Conservation (phyloP, 2,888 invertebrate species). For the Caenorhabditis sinica region DNA sequence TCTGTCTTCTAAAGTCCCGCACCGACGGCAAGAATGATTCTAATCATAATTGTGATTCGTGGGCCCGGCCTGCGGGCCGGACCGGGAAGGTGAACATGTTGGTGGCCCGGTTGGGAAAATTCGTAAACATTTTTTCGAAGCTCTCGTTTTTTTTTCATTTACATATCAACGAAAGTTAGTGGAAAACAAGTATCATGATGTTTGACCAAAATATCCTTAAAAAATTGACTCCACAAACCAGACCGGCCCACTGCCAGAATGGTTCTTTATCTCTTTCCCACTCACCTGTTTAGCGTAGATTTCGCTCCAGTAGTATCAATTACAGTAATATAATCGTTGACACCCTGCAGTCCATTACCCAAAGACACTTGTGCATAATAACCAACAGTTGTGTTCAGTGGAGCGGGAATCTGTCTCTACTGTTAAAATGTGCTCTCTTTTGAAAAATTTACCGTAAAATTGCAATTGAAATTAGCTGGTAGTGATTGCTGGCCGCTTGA, state of each 20-base stretch:
- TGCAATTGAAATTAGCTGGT: neutral
- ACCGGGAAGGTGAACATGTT: too few relatives aligned
- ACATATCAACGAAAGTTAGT: too few relatives aligned
- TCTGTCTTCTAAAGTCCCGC: too few relatives aligned
- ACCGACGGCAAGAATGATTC: too few relatives aligned
- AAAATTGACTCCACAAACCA: too few relatives aligned
- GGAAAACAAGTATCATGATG: too few relatives aligned
- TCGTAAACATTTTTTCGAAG: too few relatives aligned
- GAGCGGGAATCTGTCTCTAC: neutral
- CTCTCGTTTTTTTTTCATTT: too few relatives aligned
- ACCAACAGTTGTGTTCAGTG: neutral
- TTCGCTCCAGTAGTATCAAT: neutral
- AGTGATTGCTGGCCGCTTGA: neutral
- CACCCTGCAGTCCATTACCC: neutral
- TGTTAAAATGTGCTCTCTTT: neutral
- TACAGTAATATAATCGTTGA: neutral
- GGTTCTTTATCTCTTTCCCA: neutral
- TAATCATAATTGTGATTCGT: neutral
- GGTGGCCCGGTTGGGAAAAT: too few relatives aligned
- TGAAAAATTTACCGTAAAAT: neutral
- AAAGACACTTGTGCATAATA: neutral
- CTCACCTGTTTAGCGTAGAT: neutral
- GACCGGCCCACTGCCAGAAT: too few relatives aligned
- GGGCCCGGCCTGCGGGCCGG: too few relatives aligned
- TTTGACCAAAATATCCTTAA: neutral